Evolutionary conservation across 2,888 invertebrate genomes (phyloP).

Genomic region (Agrilus biguttatus): DNA sequence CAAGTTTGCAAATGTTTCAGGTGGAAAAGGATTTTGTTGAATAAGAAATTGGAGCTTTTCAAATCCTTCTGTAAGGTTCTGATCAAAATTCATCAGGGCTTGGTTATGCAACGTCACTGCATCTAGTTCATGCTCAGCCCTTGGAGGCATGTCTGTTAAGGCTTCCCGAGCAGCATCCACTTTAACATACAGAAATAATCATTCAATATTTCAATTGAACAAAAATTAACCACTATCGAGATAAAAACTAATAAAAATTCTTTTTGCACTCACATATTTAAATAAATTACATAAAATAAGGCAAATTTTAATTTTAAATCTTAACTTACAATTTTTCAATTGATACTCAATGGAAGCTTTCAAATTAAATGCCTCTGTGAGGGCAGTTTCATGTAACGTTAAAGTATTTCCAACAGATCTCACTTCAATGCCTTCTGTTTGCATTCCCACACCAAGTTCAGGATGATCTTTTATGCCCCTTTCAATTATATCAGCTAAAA

Average conservation of each 20-base stretch:
- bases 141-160: constrained; percentile 76
- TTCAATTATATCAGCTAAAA: constrained; percentile 77
- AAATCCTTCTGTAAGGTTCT: constrained; percentile 82
- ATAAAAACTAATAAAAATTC: too few species aligned
- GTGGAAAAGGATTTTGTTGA: constrained; percentile 92
- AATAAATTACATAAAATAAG: too few species aligned
- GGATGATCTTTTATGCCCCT: constrained; percentile 93
- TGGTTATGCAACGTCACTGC: constrained; percentile 96
- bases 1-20: constrained; percentile 94
- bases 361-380: constrained; percentile 95
- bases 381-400: constrained; percentile 85
- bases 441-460: constrained; percentile 92
- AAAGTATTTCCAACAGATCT: constrained; percentile 93
- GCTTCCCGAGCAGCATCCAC: constrained; percentile 78
- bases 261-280: too few species aligned
- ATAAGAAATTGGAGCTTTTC: constrained; percentile 87
- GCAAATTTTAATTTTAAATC: neutral
- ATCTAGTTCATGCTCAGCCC: constrained; percentile 93
- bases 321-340: constrained; percentile 55
- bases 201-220: too few species aligned
- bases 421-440: constrained; percentile 83
- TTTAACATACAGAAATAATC: constrained; percentile 18
- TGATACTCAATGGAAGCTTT: constrained; percentile 98
- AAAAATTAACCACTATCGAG: too few species aligned
- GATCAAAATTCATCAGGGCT: constrained; percentile 74